These are phyloP conservation scores for Yponomeuta sedellus DNA, from an alignment of 2,888 invertebrate species.

Conservation along the genomic window DNA sequence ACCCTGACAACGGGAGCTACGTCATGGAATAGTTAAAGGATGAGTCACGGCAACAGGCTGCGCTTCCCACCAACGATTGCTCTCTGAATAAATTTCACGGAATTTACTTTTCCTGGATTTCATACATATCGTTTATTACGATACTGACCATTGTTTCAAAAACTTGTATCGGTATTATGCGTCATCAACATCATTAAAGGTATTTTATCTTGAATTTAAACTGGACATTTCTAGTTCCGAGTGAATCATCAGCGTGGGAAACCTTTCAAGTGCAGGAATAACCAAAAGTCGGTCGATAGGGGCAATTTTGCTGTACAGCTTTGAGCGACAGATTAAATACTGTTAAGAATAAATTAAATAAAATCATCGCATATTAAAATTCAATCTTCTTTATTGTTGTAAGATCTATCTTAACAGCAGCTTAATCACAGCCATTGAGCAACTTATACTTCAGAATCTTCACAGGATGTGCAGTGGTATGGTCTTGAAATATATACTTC, in stretches of 20 bases:
- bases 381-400: background rate
- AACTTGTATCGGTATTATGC: background rate
- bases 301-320: background rate
- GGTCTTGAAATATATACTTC: background rate
- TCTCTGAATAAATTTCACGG: background rate
- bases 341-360: background rate
- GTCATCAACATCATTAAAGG: background rate
- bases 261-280: background rate
- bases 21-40: slow-evolving; percentile 35
- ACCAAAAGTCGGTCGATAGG: background rate
- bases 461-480: background rate
- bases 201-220: background rate
- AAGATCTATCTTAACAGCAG: background rate
- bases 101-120: slow-evolving; percentile 17
- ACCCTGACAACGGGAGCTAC: slow-evolving; percentile 36
- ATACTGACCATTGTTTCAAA: background rate
- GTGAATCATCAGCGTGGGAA: background rate
- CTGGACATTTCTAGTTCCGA: background rate
- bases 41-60: slow-evolving; percentile 48
- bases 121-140: slow-evolving; percentile 12
- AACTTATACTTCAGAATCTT: background rate
- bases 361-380: background rate
- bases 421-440: background rate
- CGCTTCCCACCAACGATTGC: slow-evolving; percentile 20
- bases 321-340: background rate